phyloP scores from a whole-genome alignment of 1,140 invertebrate genomes.

The Ostrea denselamellosa region DNA sequence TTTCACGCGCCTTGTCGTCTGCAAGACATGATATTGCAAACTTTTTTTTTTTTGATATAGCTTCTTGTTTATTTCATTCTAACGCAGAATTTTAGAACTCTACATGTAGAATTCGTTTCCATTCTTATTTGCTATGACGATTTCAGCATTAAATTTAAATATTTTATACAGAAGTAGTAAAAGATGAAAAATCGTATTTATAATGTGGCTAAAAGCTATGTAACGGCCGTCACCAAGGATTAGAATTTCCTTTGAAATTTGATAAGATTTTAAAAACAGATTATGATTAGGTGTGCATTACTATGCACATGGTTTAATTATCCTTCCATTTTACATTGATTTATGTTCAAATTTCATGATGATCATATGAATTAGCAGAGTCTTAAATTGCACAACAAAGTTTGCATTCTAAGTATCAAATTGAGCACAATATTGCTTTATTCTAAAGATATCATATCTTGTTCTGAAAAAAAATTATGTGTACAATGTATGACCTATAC shows the following conservation, averaged over 20 bases:
- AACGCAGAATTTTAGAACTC: not conserved
- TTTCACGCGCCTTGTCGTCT: not conserved
- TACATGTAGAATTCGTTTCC: not conserved
- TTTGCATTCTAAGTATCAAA: no score
- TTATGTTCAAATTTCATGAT: not conserved
- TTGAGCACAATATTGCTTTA: no score
- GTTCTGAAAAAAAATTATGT: no score
- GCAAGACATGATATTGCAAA: constrained; percentile 4
- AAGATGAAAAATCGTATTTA: not conserved
- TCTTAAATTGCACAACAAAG: not conserved
- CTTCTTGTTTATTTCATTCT: not conserved
- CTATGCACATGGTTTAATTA: not conserved
- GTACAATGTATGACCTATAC: no score
- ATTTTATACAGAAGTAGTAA: not conserved
- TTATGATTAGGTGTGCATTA: constrained; percentile 6
- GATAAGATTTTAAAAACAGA: constrained; percentile 11
- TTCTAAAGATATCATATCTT: no score
- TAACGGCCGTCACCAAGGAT: not conserved
- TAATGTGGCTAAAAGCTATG: not conserved
- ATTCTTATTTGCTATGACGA: not conserved
- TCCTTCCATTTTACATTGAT: not conserved
- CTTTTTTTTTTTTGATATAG: not conserved
- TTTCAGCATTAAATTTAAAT: not conserved
- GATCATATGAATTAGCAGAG: not conserved
- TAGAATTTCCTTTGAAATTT: constrained; percentile 2